Conservation (phyloP, 2,888 invertebrate genomes). For the Pollenia labialis region DNA sequence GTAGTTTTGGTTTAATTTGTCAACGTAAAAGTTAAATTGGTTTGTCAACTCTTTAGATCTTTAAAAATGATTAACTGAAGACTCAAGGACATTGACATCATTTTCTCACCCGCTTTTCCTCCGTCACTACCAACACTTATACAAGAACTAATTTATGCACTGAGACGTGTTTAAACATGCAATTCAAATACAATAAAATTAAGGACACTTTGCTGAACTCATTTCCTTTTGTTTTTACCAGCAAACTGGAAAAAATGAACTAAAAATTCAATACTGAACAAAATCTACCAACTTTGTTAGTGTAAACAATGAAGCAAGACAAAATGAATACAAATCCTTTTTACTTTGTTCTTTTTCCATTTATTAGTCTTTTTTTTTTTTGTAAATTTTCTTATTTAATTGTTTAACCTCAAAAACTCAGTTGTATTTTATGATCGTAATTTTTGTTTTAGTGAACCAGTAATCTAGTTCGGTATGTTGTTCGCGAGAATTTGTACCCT, state of each 20-base stretch:
- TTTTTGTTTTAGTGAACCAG: conserved; percentile 55
- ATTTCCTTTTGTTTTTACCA: conserved; percentile 20
- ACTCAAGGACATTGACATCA: conserved; percentile 39
- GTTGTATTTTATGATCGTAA: conserved; percentile 49
- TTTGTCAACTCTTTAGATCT: conserved; percentile 65
- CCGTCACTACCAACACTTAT: not conserved
- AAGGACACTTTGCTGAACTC: conserved; percentile 13
- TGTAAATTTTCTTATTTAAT: conserved; percentile 9
- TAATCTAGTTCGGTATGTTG: conserved; percentile 63
- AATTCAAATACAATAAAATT: not conserved
- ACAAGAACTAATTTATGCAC: not conserved
- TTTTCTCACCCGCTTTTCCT: conserved; percentile 3
- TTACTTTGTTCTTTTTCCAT: conserved; percentile 20
- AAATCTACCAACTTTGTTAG: not conserved
- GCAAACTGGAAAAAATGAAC: conserved; percentile 19
- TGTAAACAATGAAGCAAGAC: not conserved
- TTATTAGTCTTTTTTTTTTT: conserved; percentile 25
- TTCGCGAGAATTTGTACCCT: conserved; percentile 39
- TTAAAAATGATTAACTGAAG: conserved; percentile 37
- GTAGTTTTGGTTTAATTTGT: conserved; percentile 55
- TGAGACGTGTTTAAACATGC: not conserved
- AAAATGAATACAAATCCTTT: conserved; percentile 14
- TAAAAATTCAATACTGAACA: conserved; percentile 6
- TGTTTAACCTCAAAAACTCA: conserved; percentile 44
- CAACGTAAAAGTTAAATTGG: conserved; percentile 69